Conservation (phyloP, 2,113 vertebrate genomes). For the Origma solitaria region DNA sequence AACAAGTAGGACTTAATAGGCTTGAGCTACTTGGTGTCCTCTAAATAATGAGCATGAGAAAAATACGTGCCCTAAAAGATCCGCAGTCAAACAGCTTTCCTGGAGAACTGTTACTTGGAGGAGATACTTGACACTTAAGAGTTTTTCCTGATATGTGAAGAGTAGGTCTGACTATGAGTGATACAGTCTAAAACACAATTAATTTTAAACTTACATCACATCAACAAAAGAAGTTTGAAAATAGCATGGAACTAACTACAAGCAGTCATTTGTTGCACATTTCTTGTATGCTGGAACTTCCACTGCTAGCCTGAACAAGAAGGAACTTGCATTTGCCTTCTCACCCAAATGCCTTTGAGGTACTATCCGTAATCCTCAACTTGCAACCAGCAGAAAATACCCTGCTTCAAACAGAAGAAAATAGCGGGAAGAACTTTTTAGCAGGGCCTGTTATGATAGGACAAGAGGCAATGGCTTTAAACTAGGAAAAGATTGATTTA, state of each 20-base stretch:
- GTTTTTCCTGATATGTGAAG: not conserved
- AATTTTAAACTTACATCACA: not conserved
- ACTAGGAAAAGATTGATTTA: not conserved
- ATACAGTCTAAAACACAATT: not conserved
- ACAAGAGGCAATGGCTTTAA: not conserved
- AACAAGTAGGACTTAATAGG: conserved; percentile 8
- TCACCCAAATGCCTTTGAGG: conserved; percentile 49
- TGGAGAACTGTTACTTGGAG: not conserved
- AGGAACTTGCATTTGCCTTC: conserved; percentile 16
- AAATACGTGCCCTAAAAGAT: not conserved
- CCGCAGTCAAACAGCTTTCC: not conserved
- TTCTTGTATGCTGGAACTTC: not conserved
- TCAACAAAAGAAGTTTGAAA: not conserved
- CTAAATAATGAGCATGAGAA: not conserved
- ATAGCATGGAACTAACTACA: not conserved
- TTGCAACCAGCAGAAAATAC: not conserved
- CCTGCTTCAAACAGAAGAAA: not conserved
- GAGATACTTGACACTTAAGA: not conserved
- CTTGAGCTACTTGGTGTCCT: not conserved
- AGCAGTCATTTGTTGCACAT: not conserved
- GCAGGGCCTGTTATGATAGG: not conserved
- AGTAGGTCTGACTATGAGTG: not conserved
- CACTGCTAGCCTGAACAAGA: conserved; percentile 36
- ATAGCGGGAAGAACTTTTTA: not conserved
- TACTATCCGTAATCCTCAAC: not conserved